Conservation (phyloP, 2,888 invertebrate genomes). For the Drosophila multiciliata region DNA sequence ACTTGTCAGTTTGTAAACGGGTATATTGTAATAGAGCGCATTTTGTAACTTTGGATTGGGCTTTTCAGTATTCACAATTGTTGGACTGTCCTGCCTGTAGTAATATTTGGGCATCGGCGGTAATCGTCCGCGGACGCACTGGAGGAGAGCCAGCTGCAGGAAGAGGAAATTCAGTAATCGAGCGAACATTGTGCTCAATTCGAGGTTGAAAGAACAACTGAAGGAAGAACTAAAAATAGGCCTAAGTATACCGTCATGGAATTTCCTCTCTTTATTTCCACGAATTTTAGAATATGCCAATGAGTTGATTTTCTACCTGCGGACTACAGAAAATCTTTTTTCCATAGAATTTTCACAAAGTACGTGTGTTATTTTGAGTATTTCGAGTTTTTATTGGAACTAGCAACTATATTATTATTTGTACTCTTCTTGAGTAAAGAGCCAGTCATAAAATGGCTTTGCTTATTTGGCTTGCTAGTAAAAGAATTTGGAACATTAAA, state of each 20-base stretch:
- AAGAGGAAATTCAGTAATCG: constrained; percentile 33
- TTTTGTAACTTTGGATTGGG: constrained; percentile 43
- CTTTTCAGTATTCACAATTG: constrained; percentile 64
- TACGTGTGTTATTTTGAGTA: constrained; percentile 49
- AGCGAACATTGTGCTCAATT: constrained; percentile 45
- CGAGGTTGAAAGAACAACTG: constrained; percentile 64
- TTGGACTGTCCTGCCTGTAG: constrained; percentile 67
- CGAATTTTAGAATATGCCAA: constrained; percentile 39
- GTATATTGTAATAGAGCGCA: constrained; percentile 61
- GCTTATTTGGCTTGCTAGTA: not conserved
- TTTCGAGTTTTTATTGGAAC: constrained; percentile 17
- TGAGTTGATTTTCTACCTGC: constrained; percentile 56
- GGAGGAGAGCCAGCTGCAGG: constrained; percentile 50
- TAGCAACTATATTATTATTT: not conserved
- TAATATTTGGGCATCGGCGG: constrained; percentile 54
- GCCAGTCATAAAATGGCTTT: not conserved
- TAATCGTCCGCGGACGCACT: constrained; percentile 44
- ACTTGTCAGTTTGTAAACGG: constrained; percentile 67
- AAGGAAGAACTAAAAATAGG: not conserved
- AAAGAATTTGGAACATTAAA: not conserved
- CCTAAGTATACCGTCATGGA: constrained; percentile 23
- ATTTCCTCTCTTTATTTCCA: constrained; percentile 38
- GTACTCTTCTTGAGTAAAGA: not conserved
- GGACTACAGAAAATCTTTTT: constrained; percentile 48
- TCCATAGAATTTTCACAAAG: constrained; percentile 58